Percentiles rank a stretch among this genome's conserved stretches.
These are phyloP conservation scores for Atrina japonica DNA, from an alignment of 2,888 invertebrate genomes.

Conservation along the genomic window DNA sequence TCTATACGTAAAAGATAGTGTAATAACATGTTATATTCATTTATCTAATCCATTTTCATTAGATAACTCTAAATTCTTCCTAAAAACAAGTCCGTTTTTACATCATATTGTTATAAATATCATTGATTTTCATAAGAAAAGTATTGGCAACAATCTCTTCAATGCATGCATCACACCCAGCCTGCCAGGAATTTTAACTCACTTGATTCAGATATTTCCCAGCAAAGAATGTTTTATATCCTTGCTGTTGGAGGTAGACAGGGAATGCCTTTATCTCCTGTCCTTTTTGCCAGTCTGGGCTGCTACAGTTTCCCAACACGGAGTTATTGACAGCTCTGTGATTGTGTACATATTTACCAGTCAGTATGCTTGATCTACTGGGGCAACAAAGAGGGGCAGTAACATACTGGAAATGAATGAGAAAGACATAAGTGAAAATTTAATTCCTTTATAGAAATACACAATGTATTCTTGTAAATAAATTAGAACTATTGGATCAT, in stretches of 20 bases:
- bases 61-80: no score
- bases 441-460: no score
- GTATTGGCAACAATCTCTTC: no score
- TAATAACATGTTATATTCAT: no score
- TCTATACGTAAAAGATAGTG: no score
- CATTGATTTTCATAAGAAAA: no score
- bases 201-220: conserved; percentile 97
- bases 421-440: not conserved
- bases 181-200: not conserved
- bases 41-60: no score
- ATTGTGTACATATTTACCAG: conserved; percentile 92
- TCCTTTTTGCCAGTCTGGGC: conserved; percentile 85
- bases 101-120: no score
- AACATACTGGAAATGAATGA: conserved; percentile 85
- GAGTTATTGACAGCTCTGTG: conserved; percentile 90
- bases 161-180: not conserved
- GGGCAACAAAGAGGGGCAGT: conserved; percentile 94
- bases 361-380: conserved; percentile 91
- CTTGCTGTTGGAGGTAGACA: conserved; percentile 84
- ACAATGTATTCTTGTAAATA: no score
- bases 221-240: conserved; percentile 93
- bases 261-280: conserved; percentile 87
- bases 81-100: no score
- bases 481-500: no score
- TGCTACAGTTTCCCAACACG: conserved; percentile 88